Evolutionary conservation across 2,797 vertebrate species (phyloP).

Genomic region (Phataginus tetradactyla): DNA sequence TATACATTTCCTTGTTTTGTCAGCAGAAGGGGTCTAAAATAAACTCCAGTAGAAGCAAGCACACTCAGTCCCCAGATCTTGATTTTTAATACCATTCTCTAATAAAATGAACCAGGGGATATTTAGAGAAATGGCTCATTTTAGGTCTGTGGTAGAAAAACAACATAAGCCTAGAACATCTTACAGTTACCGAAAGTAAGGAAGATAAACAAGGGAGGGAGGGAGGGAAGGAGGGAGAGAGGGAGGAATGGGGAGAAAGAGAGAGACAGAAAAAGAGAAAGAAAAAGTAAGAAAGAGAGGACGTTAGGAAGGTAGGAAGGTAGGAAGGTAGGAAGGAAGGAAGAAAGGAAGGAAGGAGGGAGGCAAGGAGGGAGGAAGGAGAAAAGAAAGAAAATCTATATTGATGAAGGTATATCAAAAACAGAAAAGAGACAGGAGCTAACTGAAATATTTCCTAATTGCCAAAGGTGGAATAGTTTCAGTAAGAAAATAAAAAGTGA

Average conservation of each 20-base stretch:
- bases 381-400: background rate
- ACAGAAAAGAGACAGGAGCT: background rate
- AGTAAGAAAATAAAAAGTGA: background rate
- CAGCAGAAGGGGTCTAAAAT: background rate
- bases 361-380: background rate
- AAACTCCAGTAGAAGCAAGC: background rate
- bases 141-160: background rate
- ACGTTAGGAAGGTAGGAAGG: too few species aligned
- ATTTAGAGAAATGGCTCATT: background rate
- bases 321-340: background rate
- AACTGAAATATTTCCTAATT: background rate
- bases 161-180: background rate
- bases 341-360: background rate
- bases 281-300: background rate
- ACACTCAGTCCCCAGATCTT: background rate
- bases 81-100: background rate
- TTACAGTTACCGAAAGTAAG: background rate
- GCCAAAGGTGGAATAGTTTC: background rate
- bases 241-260: background rate
- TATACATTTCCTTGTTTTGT: background rate
- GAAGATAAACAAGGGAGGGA: background rate
- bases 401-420: background rate
- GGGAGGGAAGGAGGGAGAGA: background rate
- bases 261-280: background rate
- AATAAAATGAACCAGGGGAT: background rate